Conservation (phyloP, 2,113 vertebrate genomes). For the Sebastes schlegelii region DNA sequence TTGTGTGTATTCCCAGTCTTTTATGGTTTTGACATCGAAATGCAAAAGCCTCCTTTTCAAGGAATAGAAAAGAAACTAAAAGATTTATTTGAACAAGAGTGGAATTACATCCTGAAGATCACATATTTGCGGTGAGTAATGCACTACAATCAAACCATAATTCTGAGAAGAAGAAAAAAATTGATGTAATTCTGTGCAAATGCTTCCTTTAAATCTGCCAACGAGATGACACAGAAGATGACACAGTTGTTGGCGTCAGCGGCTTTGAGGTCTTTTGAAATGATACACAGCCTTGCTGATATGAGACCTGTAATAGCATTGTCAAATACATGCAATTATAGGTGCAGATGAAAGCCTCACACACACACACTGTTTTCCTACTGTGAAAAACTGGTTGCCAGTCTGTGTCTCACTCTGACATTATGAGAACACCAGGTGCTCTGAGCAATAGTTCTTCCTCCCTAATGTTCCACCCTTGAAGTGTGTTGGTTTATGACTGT, state of each 20-base stretch:
- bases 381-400: conserved; percentile 30
- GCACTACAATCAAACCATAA: not conserved
- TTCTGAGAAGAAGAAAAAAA: not conserved
- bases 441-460: conserved; percentile 44
- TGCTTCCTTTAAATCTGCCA: conserved; percentile 8
- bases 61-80: not conserved
- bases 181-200: conserved; percentile 3
- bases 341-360: conserved; percentile 35
- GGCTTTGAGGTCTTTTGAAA: conserved; percentile 35
- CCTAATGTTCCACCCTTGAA: conserved; percentile 28
- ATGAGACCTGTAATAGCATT: conserved; percentile 38
- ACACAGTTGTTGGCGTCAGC: conserved; percentile 7
- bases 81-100: not conserved
- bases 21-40: conserved; percentile 12
- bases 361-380: not conserved
- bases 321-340: conserved; percentile 46
- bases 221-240: not conserved
- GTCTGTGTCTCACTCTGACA: conserved; percentile 56
- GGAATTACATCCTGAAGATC: not conserved
- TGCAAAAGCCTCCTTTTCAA: not conserved
- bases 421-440: conserved; percentile 72
- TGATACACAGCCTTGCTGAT: conserved; percentile 18
- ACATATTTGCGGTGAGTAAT: not conserved
- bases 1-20: not conserved
- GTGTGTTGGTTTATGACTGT: conserved; percentile 14